Evolutionary conservation across 2,113 vertebrate genomes (phyloP), one percentile per base, ranked within the genome.

Genomic region (Ictalurus punctatus): DNA sequence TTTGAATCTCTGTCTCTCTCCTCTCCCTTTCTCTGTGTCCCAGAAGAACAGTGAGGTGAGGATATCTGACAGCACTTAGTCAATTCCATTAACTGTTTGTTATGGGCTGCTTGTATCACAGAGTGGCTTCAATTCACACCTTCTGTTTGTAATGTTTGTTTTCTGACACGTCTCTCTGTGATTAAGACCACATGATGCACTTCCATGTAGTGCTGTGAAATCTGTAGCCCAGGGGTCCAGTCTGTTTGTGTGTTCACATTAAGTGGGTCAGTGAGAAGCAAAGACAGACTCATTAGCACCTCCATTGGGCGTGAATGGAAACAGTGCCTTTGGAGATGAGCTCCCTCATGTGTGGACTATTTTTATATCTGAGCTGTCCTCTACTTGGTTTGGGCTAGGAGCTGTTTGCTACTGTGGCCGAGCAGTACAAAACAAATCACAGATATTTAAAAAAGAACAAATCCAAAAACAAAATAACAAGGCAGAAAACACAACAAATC

Each of bases 1-100:
- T 48, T 21, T 79, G 27, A 88, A 23, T 83, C 40, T 59, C 73
- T 90, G 30, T 80, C 84, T 90, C 34, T 58, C 78, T 90, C 74
- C 82, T 88, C 27, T 83, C 78, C 79, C 71, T 85, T 44, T 87
- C 89, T 86, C 81, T 91, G 76, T 48, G 0, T 85, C 85, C 89
- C 63, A 90, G 87, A 94, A 95, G 94, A 94, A 94, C 92, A 94
- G 92, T 87, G 94, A 95, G 93, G 95, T 95, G 90, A 94, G 93
- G 73, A 78, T 12, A 40, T 85, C 86, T 90, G 74, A 84, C 76
- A 83, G 54, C 30, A 23, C 40, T 27, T 52, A 85, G 12, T 71
- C 85, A 83, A 9, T 80, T 56, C 14, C 48, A 69, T 56, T 87
- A 82, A 19, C 59, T 80, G n/a, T 83, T 73, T 67, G 56, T 44